Base-by-base conservation (phyloP, 2,888 invertebrate genomes). In the Miltochrista miniata region DNA sequence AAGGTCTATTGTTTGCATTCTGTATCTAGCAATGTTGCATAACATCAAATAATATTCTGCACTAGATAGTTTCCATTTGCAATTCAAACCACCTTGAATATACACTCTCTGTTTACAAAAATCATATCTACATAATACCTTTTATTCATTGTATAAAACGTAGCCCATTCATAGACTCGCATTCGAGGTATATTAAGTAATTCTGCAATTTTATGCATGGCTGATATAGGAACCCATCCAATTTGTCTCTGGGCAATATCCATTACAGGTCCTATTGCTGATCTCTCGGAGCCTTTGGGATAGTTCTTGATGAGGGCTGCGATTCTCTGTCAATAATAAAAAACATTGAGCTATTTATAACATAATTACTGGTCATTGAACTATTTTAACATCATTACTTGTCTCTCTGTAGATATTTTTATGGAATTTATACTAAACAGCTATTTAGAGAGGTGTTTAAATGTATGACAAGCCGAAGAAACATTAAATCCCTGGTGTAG, bases 181-280 rank as follows among this genome's bases (percentile, higher is more conserved):
- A 90, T 79, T 49, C 89, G 76, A 0, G 90, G 90, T 29, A 88
- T 64, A 43, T 68, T 61, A 2, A 90, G 72, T 2, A 87, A 59
- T 34, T 85, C 81, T 1, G 90, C 89, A 3, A 89, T 70, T 63
- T 79, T 88, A 55, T 90, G 83, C 89, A 88, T 87, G 5, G 88
- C 89, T 5, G 90, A 82, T 69, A 90, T 85, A 0, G 89, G 89
- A 0, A 91, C 67, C 90, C 90, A 91, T 15, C 90, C 90, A 0
- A 85, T 80, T 61, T 90, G 90, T 47, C 90, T 76, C 61, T 90
- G 90, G 7, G 71, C 90, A 7, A 90, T 74, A 42, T 89, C 90
- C 48, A 87, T 43, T 1, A 79, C 81, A 0, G 79, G 61, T 4
- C 77, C 64, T 1, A 89, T 0, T 1, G 74, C 87, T 0, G 87